Percentiles rank a stretch among this genome's conserved stretches.
phyloP scores from a whole-genome alignment of 2,797 vertebrate species.

The Periparus ater region DNA sequence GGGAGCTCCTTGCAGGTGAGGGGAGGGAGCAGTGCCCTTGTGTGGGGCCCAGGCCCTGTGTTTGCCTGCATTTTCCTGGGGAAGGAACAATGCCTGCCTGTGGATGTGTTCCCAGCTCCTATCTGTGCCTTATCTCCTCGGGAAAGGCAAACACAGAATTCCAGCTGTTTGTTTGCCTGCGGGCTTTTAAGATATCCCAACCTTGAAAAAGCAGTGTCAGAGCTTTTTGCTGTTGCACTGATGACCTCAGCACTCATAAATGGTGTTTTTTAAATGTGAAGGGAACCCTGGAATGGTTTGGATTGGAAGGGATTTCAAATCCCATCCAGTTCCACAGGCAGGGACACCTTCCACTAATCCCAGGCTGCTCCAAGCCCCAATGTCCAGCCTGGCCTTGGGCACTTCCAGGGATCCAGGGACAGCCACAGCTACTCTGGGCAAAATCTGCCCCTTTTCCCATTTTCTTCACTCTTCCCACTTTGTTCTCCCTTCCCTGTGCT shows the following conservation, averaged over 20 bases:
- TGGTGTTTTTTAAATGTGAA: neutral
- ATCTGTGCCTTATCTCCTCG: conserved; percentile 62
- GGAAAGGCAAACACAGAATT: conserved; percentile 40
- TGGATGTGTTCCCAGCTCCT: conserved; percentile 9
- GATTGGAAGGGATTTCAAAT: neutral
- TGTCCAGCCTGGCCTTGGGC: neutral
- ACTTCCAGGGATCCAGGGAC: neutral
- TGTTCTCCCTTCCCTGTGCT: neutral
- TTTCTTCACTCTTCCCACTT: neutral
- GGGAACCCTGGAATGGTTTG: neutral
- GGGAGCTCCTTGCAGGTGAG: neutral
- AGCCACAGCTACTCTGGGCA: neutral
- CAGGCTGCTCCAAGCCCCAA: neutral
- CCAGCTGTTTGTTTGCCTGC: conserved; percentile 8
- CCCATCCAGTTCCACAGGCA: neutral
- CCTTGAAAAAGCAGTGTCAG: conserved; percentile 17
- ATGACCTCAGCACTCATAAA: neutral
- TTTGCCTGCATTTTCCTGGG: neutral
- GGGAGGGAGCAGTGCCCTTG: neutral
- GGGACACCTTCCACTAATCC: neutral
- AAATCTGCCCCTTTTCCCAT: neutral
- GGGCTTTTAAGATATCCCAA: conserved; percentile 51
- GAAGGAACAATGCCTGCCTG: neutral
- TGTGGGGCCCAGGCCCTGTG: neutral
- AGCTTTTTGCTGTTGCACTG: neutral